Base-by-base conservation (phyloP, 2,113 vertebrate genomes). In the Thymallus thymallus region DNA sequence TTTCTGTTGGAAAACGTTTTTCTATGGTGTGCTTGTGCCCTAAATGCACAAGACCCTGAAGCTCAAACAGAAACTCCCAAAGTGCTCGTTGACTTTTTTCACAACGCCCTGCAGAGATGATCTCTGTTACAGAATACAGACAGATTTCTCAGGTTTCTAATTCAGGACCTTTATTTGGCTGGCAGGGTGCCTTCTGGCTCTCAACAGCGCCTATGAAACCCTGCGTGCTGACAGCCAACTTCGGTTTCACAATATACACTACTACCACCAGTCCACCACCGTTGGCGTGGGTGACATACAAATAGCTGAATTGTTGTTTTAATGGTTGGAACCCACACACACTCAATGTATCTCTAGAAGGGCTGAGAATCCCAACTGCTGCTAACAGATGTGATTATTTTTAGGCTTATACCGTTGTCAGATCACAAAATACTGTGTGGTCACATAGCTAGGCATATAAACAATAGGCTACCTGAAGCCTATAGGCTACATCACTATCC, bases 161-260 rank as follows among this genome's bases (percentile, higher is more conserved):
- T 84, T 88, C 82, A 20, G 79, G 78, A 71, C 78, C 80, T 77
- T 82, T 74, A 89, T 85, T 77, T 79, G 80, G 76, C 74, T 86
- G 85, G 78, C 78, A 77, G 78, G 12, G 26, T 66, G 84, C 84
- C 88, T 78, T 20, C 61, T 78, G 75, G 77, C 83, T 70, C 67
- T 71, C 69, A 18, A 64, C 67, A 41, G 61, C 77, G 63, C 69
- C 68, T 24, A 64, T 62, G 68, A 73, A 83, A 76, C 26, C 23
- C 62, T 13, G 30, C 6, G 81, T 41, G 83, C 70, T 76, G 80
- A 86, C 82, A 75, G 83, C 82, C 79, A 71, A 81, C 79, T 77
- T 74, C 58, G 61, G 80, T 74, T 85, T 75, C 75, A 76, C 12
- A 86, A 75, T 76, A 83, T 77, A 78, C 68, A 74, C 82, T 74